Percentiles rank a stretch among this genome's conserved stretches.
Conservation (phyloP, 2,113 vertebrate genomes). For the Trematocara variabile region DNA sequence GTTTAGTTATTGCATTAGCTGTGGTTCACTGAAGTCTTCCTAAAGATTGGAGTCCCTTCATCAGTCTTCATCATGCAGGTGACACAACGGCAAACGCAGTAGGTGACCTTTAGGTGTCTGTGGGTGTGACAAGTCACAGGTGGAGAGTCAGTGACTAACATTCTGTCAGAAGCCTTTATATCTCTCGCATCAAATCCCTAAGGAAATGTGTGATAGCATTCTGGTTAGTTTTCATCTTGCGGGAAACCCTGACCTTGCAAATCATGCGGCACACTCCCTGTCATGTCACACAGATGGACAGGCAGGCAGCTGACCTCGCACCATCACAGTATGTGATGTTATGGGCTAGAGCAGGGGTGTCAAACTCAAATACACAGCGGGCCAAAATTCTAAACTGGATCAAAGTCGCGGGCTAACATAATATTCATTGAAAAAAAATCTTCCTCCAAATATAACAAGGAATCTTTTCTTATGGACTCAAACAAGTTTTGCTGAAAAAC, state of each 20-base stretch:
- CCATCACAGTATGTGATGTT: conserved; percentile 21
- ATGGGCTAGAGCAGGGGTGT: neutral
- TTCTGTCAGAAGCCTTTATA: neutral
- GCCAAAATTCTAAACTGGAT: no score
- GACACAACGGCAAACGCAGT: neutral
- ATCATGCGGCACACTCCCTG: neutral
- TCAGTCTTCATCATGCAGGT: neutral
- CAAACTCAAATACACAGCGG: no score
- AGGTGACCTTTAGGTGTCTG: conserved; percentile 15
- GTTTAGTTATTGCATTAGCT: conserved; percentile 6
- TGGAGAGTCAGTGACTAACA: neutral
- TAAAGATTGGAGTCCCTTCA: conserved; percentile 10
- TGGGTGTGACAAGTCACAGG: neutral
- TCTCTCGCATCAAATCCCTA: neutral
- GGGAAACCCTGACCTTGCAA: conserved; percentile 31
- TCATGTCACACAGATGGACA: conserved; percentile 34
- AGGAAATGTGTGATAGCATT: neutral
- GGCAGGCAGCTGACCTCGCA: conserved; percentile 46
- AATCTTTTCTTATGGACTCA: no score
- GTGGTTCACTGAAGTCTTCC: neutral
- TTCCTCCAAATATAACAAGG: no score
- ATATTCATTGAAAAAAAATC: no score
- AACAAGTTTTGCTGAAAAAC: no score
- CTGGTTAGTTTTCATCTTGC: neutral
- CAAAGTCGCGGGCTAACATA: no score